phyloP scores from a whole-genome alignment of 2,113 vertebrate genomes.

The Ceyx melanurus region DNA sequence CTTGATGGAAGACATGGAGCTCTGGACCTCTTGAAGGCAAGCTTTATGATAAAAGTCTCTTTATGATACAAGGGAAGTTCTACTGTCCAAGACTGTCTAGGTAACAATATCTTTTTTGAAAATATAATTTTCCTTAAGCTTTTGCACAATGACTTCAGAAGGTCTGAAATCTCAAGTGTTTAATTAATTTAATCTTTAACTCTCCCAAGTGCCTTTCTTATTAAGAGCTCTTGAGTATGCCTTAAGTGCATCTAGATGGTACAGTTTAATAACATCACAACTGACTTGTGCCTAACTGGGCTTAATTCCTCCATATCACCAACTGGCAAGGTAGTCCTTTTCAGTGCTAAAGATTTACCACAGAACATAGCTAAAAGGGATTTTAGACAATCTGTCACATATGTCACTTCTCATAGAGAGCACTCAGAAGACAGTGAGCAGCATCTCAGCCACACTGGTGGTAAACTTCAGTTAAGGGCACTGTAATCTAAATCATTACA shows the following conservation, averaged over 20 bases:
- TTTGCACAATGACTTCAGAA: background rate
- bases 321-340: background rate
- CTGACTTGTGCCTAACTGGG: background rate
- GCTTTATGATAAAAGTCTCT: background rate
- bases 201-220: background rate
- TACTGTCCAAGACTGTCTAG: background rate
- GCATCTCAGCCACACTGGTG: background rate
- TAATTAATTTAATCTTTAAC: background rate
- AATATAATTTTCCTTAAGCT: background rate
- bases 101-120: background rate
- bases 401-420: background rate
- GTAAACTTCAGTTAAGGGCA: background rate
- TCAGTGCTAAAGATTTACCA: background rate
- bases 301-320: background rate
- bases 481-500: background rate
- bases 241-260: background rate
- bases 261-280: background rate
- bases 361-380: background rate
- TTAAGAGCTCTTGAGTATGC: background rate
- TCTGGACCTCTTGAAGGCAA: background rate
- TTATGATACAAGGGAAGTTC: background rate
- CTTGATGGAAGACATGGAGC: background rate
- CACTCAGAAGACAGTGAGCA: background rate
- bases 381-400: background rate
- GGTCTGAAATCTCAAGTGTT: background rate